Evolutionary conservation across 2,888 invertebrate species (phyloP).

Genomic region (Spatulosminthurus flaviceps): DNA sequence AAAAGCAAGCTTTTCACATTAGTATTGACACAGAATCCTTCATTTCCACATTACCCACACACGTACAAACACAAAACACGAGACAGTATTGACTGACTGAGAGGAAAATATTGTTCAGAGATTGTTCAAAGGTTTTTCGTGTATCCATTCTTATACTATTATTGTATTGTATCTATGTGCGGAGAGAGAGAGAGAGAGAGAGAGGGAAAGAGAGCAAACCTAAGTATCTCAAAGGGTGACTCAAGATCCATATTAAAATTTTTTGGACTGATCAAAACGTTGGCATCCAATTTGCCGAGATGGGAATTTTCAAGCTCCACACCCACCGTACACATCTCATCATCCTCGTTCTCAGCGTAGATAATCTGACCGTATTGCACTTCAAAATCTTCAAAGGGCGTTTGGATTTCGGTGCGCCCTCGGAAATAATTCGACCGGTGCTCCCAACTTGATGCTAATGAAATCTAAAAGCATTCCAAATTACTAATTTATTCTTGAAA

Average conservation of each 20-base stretch:
- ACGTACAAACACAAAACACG: no score
- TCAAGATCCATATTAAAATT: slow-evolving; percentile 59
- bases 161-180: no score
- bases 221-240: slow-evolving; percentile 56
- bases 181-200: no score
- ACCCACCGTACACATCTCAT: slow-evolving; percentile 54
- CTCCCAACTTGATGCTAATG: slow-evolving; percentile 42
- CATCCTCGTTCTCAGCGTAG: slow-evolving; percentile 60
- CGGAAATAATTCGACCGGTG: slow-evolving; percentile 32
- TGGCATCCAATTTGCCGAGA: slow-evolving; percentile 59
- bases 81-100: no score
- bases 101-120: no score
- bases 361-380: slow-evolving; percentile 57
- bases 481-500: not conserved
- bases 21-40: no score
- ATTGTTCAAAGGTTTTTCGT: no score
- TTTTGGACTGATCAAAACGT: slow-evolving; percentile 52
- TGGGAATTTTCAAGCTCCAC: slow-evolving; percentile 57
- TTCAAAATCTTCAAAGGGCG: slow-evolving; percentile 66
- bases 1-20: no score
- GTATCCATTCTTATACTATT: no score
- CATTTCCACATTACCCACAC: no score
- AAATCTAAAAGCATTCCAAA: slow-evolving; percentile 34
- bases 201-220: slow-evolving; percentile 37
- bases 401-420: slow-evolving; percentile 64